phyloP scores from a whole-genome alignment of 2,797 vertebrate genomes.

The Oreochromis grahami region DNA sequence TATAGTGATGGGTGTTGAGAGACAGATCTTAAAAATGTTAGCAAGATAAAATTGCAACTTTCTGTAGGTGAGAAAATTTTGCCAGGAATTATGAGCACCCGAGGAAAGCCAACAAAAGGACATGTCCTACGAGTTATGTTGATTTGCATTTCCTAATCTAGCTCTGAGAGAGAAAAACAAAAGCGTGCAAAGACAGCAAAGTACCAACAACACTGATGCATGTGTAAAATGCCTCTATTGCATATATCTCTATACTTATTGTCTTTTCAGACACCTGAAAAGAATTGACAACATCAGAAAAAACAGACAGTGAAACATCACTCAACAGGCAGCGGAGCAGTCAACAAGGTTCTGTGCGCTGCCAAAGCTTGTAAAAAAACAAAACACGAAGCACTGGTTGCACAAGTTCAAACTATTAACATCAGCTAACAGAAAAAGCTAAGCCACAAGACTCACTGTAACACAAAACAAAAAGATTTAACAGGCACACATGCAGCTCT shows the following conservation, averaged over 20 bases:
- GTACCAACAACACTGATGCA: constrained; percentile 3
- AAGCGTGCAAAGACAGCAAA: constrained; percentile 28
- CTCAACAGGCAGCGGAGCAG: constrained; percentile 29
- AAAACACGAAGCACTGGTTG: not conserved
- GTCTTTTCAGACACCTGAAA: too few relatives aligned
- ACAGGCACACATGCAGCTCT: constrained; percentile 58
- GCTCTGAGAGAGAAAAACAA: not conserved
- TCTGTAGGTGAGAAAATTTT: not conserved
- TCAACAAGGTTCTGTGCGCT: constrained; percentile 4
- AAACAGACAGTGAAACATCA: not conserved
- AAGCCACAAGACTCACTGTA: constrained; percentile 26
- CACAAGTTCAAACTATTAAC: constrained; percentile 24
- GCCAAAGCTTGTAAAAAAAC: constrained; percentile 25
- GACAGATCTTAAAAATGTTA: not conserved
- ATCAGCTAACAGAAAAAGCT: constrained; percentile 38
- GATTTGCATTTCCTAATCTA: not conserved
- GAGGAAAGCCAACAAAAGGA: not conserved
- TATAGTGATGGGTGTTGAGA: not conserved
- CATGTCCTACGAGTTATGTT: not conserved
- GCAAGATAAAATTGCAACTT: not conserved
- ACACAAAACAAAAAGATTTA: constrained; percentile 31
- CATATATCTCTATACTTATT: too few relatives aligned
- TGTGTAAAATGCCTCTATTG: too few relatives aligned
- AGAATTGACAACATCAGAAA: not conserved
- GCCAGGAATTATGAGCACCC: not conserved